Evolutionary conservation across 2,888 invertebrate genomes (phyloP).

Genomic region (Bimastos eiseni): DNA sequence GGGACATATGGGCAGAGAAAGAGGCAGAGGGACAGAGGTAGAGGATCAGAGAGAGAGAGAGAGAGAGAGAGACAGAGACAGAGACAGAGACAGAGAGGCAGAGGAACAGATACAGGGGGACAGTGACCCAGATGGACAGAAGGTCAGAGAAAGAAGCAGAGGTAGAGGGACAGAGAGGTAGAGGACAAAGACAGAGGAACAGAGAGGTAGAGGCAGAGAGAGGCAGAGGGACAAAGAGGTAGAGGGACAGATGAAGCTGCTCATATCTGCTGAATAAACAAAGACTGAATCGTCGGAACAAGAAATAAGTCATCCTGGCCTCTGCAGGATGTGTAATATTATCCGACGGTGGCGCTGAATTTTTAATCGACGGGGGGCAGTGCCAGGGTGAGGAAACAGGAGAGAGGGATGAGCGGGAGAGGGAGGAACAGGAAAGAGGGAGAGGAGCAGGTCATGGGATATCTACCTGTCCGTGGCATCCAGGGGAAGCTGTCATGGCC

Average conservation of each 20-base stretch:
- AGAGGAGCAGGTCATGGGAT: background rate
- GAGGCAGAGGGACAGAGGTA: background rate
- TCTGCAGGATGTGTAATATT: slow-evolving; percentile 15
- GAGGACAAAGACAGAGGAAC: background rate
- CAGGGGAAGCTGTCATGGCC: background rate
- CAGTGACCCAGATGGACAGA: background rate
- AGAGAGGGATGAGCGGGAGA: too few relatives aligned
- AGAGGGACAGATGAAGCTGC: background rate
- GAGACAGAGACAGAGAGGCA: background rate
- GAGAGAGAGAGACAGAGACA: background rate
- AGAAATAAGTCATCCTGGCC: background rate
- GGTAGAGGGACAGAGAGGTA: background rate
- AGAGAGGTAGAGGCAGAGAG: background rate
- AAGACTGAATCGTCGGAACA: background rate
- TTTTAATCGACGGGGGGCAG: slow-evolving; percentile 15
- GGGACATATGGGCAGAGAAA: background rate
- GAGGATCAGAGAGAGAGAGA: background rate
- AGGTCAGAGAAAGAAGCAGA: too few relatives aligned
- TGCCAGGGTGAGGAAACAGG: background rate
- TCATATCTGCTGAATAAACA: background rate
- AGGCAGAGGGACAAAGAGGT: background rate
- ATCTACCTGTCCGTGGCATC: slow-evolving; percentile 2
- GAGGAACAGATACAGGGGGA: background rate
- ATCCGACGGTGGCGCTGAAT: slow-evolving; percentile 15
- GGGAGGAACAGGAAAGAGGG: background rate